Evolutionary conservation across 1,140 invertebrate species (phyloP).

Genomic region (Oncopeltus fasciatus): DNA sequence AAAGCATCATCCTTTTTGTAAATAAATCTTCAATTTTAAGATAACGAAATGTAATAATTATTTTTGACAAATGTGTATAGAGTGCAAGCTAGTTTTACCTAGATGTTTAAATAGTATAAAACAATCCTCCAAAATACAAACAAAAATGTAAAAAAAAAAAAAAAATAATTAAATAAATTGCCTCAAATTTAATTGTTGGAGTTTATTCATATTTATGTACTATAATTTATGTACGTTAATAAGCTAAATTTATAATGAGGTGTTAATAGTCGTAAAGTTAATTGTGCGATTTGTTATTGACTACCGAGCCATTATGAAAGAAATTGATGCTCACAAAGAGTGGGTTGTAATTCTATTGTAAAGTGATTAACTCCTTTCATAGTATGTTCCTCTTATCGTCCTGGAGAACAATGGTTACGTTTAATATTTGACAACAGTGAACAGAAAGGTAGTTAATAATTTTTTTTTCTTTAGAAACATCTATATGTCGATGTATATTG

Average conservation of each 20-base stretch:
- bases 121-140: slow-evolving; percentile 11
- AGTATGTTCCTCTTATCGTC: background rate
- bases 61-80: slow-evolving; percentile 21
- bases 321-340: slow-evolving; percentile 8
- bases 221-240: slow-evolving; percentile 6
- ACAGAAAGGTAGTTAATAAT: background rate
- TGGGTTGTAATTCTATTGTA: background rate
- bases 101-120: slow-evolving; percentile 10
- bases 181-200: slow-evolving; percentile 9
- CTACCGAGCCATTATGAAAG: slow-evolving; percentile 6
- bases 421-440: background rate
- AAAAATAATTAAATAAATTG: too few species aligned
- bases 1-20: slow-evolving; percentile 16
- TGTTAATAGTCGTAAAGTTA: slow-evolving; percentile 2
- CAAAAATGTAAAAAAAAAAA: too few species aligned
- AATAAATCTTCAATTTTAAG: slow-evolving; percentile 14
- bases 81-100: slow-evolving; percentile 18
- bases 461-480: background rate
- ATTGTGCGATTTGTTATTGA: background rate
- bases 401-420: background rate
- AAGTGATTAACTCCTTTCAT: background rate
- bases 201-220: slow-evolving; percentile 7
- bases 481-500: background rate
- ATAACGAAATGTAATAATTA: slow-evolving; percentile 9
- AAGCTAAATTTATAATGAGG: slow-evolving; percentile 1